Evolutionary conservation across 2,888 invertebrate genomes (phyloP), one percentile per base, ranked within the genome.

Genomic region (Synanthedon myopaeformis): DNA sequence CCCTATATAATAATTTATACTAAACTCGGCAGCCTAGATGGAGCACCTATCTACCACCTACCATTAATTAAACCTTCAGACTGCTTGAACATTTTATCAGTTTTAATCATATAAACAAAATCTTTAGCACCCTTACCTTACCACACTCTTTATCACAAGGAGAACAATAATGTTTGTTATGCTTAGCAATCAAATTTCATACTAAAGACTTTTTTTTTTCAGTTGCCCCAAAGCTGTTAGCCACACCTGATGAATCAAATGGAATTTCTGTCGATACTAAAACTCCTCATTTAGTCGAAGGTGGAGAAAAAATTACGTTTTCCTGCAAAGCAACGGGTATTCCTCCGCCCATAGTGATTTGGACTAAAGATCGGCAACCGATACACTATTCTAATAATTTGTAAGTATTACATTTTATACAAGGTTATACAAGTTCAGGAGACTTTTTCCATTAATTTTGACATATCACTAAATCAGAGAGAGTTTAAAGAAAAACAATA

Each of bases 281-380:
- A 45, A 17, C 17, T 3, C 23, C 49, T 19, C 23, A 5, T 49
- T 45, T 45, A 45, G 58, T 76, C 6, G 61, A 69, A 51, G 61
- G 62, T 0, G 87, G 83, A 0, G 61, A 64, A 0, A 61, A 56
- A 12, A 64, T 77, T 0, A 59, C 52, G 1, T 64, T 88, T 12
- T 70, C 73, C 1, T 89, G 88, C 59, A 66, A 75, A 42, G 79
- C 71, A 0, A 60, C 55, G 0, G 89, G 83, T 0, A 62, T 66
- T 3, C 89, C 89, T 0, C 70, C 67, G 4, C 89, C 89, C 0
- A 59, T 81, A 0, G 66, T 85, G 3, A 67, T 78, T 0, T 89
- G 89, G 89, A 77, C 71, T 3, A 88, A 83, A 61, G 72, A 87
- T 55, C 63, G 68, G 2, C 61, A 62, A n/a, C 77, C 84, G 0